phyloP scores from a whole-genome alignment of 2,113 vertebrate species.

The Oryzias woworae region DNA sequence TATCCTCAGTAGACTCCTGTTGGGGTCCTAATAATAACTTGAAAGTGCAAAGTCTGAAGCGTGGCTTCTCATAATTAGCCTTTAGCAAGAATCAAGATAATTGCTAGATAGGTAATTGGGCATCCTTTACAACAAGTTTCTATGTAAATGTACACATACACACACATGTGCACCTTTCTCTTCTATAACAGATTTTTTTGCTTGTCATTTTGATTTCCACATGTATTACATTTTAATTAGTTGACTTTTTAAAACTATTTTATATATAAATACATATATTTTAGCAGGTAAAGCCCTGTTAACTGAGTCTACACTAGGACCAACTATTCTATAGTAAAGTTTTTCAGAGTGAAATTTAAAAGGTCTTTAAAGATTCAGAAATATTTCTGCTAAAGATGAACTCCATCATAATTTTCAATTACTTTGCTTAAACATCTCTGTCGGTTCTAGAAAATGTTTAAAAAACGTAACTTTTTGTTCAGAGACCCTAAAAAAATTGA shows the following conservation, averaged over 20 bases:
- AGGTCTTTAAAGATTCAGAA: constrained; percentile 1
- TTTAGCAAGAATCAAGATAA: constrained; percentile 80
- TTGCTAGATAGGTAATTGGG: constrained; percentile 80
- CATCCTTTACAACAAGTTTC: constrained; percentile 68
- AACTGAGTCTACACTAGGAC: constrained; percentile 19
- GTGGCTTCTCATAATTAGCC: constrained; percentile 79
- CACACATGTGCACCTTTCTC: constrained; percentile 42
- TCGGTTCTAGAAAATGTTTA: neutral
- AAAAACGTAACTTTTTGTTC: constrained; percentile 1
- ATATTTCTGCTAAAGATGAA: neutral
- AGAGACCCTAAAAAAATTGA: neutral
- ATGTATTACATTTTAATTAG: constrained; percentile 75
- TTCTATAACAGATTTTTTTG: constrained; percentile 67
- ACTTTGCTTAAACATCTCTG: neutral
- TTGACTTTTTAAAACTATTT: constrained; percentile 40
- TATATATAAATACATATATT: constrained; percentile 15
- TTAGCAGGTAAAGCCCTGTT: constrained; percentile 30
- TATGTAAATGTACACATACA: constrained; percentile 46
- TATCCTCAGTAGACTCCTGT: constrained; percentile 72
- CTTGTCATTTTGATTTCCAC: constrained; percentile 77
- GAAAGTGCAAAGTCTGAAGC: constrained; percentile 78
- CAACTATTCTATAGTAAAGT: neutral
- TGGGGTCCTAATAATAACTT: constrained; percentile 84
- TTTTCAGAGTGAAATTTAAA: neutral
- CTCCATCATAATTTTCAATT: too few relatives aligned